Conservation (phyloP, 2,797 vertebrate species). For the Sphenopsis melanotis region DNA sequence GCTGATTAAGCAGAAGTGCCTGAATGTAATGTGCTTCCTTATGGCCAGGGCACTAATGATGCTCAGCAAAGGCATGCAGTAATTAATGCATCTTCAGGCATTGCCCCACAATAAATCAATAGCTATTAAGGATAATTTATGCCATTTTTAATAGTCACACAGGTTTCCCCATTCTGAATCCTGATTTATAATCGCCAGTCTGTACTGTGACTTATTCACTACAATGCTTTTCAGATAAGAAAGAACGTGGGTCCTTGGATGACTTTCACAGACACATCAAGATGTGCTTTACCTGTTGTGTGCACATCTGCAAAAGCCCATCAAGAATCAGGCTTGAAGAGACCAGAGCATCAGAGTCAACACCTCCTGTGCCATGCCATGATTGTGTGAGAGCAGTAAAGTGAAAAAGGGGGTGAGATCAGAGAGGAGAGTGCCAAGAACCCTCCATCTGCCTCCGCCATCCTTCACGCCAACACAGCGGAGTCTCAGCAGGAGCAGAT, state of each 20-base stretch:
- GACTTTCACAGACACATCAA: background rate
- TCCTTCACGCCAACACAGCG: background rate
- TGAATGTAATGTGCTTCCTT: background rate
- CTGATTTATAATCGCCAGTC: background rate
- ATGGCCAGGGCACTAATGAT: background rate
- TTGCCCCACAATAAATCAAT: background rate
- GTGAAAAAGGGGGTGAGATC: background rate
- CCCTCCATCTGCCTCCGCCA: background rate
- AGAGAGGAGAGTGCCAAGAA: background rate
- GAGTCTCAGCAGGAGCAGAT: background rate
- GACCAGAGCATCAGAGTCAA: background rate
- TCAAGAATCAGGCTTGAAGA: background rate
- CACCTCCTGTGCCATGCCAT: background rate
- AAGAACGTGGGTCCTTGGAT: background rate
- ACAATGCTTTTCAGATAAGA: background rate
- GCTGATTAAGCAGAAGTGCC: background rate
- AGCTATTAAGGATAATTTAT: conserved; percentile 12
- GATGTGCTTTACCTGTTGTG: background rate
- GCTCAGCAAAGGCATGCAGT: background rate
- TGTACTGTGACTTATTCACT: background rate
- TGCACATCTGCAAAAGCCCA: background rate
- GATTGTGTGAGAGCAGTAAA: background rate
- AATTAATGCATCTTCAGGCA: conserved; percentile 20
- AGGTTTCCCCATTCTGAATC: background rate
- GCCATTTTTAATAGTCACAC: background rate